These are phyloP conservation scores for Bradypodion pumilum DNA, from an alignment of 2,797 vertebrate species.

Conservation along the genomic window DNA sequence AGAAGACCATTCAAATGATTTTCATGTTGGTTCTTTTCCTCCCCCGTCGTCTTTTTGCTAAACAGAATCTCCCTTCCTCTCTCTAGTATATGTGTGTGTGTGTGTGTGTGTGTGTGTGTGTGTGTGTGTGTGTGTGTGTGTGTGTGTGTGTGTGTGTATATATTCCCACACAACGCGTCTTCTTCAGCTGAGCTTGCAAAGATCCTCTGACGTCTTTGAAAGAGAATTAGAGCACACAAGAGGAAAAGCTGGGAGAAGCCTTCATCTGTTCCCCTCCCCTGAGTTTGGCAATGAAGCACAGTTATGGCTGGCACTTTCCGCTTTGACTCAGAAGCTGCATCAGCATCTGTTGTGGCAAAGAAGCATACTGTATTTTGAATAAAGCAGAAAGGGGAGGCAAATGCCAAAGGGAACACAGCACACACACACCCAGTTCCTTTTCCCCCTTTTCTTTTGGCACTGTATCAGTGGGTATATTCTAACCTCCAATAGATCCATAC, in stretches of 20 bases:
- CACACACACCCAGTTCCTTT: not conserved
- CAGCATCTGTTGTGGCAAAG: conserved; percentile 72
- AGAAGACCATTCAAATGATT: not conserved
- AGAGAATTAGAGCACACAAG: conserved; percentile 43
- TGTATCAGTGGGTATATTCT: not conserved
- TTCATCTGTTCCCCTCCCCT: conserved; percentile 68
- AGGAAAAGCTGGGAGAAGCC: conserved; percentile 65
- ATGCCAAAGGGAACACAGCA: conserved; percentile 50
- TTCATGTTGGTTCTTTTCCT: not conserved
- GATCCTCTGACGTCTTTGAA: conserved; percentile 2
- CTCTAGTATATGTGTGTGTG: too few species aligned
- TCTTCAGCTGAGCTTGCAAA: conserved; percentile 59
- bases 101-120: too few species aligned
- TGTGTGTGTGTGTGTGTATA: too few species aligned
- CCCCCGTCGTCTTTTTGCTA: accelerated
- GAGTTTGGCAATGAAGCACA: conserved; percentile 66
- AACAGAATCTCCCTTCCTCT: not conserved
- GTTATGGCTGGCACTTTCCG: conserved; percentile 70
- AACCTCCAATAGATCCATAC: conserved; percentile 10
- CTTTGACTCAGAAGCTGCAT: conserved; percentile 71
- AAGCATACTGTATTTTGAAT: conserved; percentile 69
- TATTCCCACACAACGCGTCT: conserved; percentile 47
- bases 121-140: too few species aligned
- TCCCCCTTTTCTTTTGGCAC: accelerated
- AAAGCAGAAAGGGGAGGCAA: conserved; percentile 62